Conservation (phyloP, 2,113 vertebrate genomes). For the Hippocampus guttulatus region DNA sequence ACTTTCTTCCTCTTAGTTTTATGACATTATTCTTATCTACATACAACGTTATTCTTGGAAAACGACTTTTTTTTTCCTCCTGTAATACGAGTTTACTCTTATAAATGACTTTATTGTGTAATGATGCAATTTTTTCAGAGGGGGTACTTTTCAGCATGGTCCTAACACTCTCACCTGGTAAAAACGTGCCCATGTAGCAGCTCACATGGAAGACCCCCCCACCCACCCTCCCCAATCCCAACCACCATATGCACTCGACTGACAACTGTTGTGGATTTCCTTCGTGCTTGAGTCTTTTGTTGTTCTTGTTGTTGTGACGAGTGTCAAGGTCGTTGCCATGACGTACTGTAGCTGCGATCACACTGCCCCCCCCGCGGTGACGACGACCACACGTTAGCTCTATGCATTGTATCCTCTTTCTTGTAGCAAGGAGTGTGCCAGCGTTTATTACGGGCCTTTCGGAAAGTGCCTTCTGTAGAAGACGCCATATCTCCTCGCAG, state of each 20-base stretch:
- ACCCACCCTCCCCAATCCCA: conserved; percentile 1
- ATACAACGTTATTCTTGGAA: not conserved
- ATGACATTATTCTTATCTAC: not conserved
- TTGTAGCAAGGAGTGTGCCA: conserved; percentile 48
- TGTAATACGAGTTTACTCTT: not conserved
- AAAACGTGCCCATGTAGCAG: conserved; percentile 32
- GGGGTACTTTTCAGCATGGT: not conserved
- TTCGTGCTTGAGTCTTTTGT: conserved; percentile 13
- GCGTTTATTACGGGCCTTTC: conserved; percentile 59
- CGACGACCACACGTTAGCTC: conserved; percentile 48
- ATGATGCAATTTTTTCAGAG: not conserved
- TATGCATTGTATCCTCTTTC: conserved; percentile 59
- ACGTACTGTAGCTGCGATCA: conserved; percentile 50
- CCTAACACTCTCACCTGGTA: not conserved
- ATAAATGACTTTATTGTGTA: not conserved
- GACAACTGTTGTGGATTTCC: conserved; percentile 48
- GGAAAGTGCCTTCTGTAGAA: conserved; percentile 73
- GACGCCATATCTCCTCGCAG: conserved; percentile 52
- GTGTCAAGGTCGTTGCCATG: not conserved
- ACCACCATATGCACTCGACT: conserved; percentile 57
- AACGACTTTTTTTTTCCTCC: not conserved
- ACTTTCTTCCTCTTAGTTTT: no score
- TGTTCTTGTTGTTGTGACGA: conserved; percentile 1
- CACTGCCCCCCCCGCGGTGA: conserved; percentile 30
- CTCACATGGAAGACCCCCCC: conserved; percentile 47